Conservation (phyloP, 2,888 invertebrate genomes). For the Lacanobia wlatinum region DNA sequence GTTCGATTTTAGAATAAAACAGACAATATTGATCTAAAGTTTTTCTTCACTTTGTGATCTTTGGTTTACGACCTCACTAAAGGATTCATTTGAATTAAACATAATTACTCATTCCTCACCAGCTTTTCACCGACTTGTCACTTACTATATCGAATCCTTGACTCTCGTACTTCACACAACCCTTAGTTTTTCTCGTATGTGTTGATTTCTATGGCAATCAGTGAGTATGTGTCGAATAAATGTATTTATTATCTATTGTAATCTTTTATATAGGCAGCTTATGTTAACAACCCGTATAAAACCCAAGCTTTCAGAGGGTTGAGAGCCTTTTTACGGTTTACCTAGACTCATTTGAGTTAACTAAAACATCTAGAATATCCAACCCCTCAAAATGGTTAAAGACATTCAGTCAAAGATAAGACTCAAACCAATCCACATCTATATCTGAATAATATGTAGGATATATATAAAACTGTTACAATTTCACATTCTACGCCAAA, state of each 20-base stretch:
- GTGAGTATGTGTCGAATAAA: too few species aligned
- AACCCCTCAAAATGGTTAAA: not conserved
- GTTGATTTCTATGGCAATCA: not conserved
- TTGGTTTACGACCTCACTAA: not conserved
- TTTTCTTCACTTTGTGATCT: not conserved
- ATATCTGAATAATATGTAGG: constrained; percentile 1
- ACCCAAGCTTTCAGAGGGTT: not conserved
- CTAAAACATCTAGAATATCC: too few species aligned
- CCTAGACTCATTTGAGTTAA: too few species aligned
- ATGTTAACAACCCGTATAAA: not conserved
- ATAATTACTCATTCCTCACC: not conserved
- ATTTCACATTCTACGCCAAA: constrained; percentile 1
- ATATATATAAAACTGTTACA: constrained; percentile 39
- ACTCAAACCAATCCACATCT: not conserved
- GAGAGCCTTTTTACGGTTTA: too few species aligned
- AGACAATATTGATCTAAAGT: not conserved
- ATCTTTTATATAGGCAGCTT: not conserved
- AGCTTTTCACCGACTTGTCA: not conserved
- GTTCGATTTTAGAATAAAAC: not conserved
- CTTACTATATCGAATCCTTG: not conserved
- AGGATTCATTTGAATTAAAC: not conserved
- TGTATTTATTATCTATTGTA: too few species aligned
- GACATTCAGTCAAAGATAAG: not conserved
- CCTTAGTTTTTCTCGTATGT: not conserved
- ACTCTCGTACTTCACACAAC: not conserved